Conservation (phyloP, 2,797 vertebrate species). For the Pterois miles region DNA sequence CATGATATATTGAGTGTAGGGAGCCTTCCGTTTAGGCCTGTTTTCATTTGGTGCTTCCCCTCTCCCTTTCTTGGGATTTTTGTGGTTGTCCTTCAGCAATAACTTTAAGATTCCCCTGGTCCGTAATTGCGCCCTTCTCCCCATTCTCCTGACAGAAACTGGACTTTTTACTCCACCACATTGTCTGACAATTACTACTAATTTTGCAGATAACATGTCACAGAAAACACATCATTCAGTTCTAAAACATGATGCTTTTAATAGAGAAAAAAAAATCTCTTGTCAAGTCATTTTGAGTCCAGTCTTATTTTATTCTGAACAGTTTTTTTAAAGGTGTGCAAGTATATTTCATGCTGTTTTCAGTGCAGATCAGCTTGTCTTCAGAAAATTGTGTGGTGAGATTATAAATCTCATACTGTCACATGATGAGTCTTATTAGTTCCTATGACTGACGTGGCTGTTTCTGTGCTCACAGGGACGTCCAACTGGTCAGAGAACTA, state of each 20-base stretch:
- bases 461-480: conserved; percentile 77
- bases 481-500: conserved; percentile 89
- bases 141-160: too few relatives aligned
- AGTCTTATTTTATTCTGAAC: neutral
- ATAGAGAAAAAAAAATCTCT: neutral
- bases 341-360: neutral
- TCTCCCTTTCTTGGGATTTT: too few relatives aligned
- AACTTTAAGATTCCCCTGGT: too few relatives aligned
- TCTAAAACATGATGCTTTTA: neutral
- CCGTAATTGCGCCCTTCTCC: too few relatives aligned
- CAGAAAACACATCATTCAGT: neutral
- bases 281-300: neutral
- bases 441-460: neutral
- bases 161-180: too few relatives aligned
- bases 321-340: neutral
- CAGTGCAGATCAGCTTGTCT: neutral
- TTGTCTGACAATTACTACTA: neutral
- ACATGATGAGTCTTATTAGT: neutral
- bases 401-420: neutral
- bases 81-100: too few relatives aligned
- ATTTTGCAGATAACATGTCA: neutral
- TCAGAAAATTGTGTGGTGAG: neutral
- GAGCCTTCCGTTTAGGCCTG: too few relatives aligned
- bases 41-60: too few relatives aligned
- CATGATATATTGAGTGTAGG: too few relatives aligned